phyloP scores from a whole-genome alignment of 2,113 vertebrate species.

The Myrmecophaga tridactyla region DNA sequence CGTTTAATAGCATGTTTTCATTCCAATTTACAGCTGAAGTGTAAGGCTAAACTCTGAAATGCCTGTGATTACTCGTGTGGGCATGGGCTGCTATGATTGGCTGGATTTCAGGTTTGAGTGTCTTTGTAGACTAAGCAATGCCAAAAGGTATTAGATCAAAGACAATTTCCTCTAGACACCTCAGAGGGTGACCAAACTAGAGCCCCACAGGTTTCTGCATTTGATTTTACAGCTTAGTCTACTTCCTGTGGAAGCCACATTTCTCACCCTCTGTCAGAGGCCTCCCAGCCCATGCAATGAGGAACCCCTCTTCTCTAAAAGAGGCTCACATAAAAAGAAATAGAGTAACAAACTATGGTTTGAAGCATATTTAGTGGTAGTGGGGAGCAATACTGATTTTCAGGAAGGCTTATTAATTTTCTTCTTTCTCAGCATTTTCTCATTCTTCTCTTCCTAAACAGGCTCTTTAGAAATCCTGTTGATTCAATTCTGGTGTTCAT shows the following conservation, averaged over 20 bases:
- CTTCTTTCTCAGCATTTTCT: neutral
- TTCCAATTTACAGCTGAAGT: neutral
- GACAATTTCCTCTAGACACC: neutral
- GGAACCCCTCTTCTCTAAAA: neutral
- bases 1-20: conserved; percentile 31
- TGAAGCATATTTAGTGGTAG: neutral
- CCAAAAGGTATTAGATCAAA: conserved; percentile 1
- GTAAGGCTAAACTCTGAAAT: conserved; percentile 31
- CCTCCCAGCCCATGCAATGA: neutral
- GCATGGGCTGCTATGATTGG: conserved; percentile 30
- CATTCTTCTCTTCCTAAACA: neutral
- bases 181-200: neutral
- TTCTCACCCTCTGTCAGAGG: neutral
- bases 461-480: neutral
- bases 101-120: neutral
- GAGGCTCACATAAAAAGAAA: neutral
- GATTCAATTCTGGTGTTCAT: neutral
- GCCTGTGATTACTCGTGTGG: neutral
- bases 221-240: neutral
- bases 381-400: neutral
- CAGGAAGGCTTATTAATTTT: neutral
- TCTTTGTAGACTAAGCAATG: neutral
- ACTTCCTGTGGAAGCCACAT: neutral
- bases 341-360: neutral
- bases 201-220: neutral